Base-by-base conservation (phyloP, 1,140 invertebrate species). In the Drosophila kikkawai region DNA sequence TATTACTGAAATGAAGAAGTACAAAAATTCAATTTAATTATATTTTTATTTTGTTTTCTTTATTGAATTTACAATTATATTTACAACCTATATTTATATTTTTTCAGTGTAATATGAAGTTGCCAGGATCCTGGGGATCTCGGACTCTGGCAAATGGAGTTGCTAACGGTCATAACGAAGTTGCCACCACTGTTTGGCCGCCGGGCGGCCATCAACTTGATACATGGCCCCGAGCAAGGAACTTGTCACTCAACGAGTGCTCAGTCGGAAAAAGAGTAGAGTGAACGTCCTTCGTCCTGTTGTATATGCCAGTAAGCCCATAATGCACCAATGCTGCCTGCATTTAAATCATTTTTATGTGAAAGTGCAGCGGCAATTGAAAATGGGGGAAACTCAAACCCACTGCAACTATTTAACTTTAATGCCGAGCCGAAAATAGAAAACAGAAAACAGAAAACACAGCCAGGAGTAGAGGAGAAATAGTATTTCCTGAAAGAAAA, bases 271-370 rank as follows among this genome's bases (percentile, higher is more conserved):
- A 57, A 47, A 39, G 34, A 39, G 22, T 47, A 56, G 4, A n/a
- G 47, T 34, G 59, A 36, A 63, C 19, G 39, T 39, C 34, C 45
- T n/a, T 37, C 37, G 53, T 41, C n/a, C 44, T 15, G 29, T 19
- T 15, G 29, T 19, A 47, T 47, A 22, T 47, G 42, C 44, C 56
- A 53, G 79, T 67, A 55, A 77, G 75, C 68, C 73, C 80, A 79
- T 82, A 79, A 82, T 82, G 75, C 80, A 82, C 67, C 79, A 75
- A 53, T 48, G 75, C 56, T 65, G 57, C 56, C 47, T 82, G 65
- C 83, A 88, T 75, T 88, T 88, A 87, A 87, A 88, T 87, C 80
- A 88, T 88, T 88, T 87, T 84, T 80, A 80, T 87, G 76, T 76
- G 50, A 48, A 50, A 63, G 58, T 57, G 57, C 22, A 17, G 3